Evolutionary conservation across 2,113 vertebrate genomes (phyloP).

Genomic region (Prionailurus bengalensis): DNA sequence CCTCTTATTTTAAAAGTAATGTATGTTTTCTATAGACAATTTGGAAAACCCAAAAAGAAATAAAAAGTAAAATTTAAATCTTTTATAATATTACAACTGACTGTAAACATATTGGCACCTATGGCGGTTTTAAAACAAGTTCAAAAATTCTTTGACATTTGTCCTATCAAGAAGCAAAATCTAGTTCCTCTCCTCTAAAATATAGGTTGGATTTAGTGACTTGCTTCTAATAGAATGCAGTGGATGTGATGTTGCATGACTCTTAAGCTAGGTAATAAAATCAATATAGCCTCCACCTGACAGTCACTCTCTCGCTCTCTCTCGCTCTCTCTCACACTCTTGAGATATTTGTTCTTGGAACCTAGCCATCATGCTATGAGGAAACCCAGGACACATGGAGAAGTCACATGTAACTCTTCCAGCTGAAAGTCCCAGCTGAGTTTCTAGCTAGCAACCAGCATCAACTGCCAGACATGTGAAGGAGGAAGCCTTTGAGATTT

Average conservation of each 20-base stretch:
- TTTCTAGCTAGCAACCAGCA: conserved; percentile 19
- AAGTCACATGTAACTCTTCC: conserved; percentile 47
- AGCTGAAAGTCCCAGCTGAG: conserved; percentile 11
- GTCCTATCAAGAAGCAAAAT: background rate
- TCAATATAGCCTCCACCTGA: conserved; percentile 32
- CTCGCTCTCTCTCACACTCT: background rate
- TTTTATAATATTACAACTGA: conserved; percentile 16
- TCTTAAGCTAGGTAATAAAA: conserved; percentile 5
- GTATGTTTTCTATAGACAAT: conserved; percentile 39
- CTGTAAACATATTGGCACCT: conserved; percentile 12
- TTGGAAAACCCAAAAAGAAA: conserved; percentile 12
- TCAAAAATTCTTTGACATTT: conserved; percentile 34
- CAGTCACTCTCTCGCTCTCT: background rate
- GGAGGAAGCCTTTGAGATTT: background rate
- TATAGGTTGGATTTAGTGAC: background rate
- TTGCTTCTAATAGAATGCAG: background rate
- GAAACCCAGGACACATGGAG: conserved; percentile 52
- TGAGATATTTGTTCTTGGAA: conserved; percentile 50
- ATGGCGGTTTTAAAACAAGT: conserved; percentile 19
- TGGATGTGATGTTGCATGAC: background rate
- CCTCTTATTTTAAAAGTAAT: conserved; percentile 37
- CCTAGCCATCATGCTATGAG: conserved; percentile 21
- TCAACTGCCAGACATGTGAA: conserved; percentile 51
- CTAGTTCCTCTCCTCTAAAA: background rate
- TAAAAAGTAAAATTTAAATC: background rate